Conservation (phyloP, 1,140 invertebrate genomes). For the Grapholita molesta region DNA sequence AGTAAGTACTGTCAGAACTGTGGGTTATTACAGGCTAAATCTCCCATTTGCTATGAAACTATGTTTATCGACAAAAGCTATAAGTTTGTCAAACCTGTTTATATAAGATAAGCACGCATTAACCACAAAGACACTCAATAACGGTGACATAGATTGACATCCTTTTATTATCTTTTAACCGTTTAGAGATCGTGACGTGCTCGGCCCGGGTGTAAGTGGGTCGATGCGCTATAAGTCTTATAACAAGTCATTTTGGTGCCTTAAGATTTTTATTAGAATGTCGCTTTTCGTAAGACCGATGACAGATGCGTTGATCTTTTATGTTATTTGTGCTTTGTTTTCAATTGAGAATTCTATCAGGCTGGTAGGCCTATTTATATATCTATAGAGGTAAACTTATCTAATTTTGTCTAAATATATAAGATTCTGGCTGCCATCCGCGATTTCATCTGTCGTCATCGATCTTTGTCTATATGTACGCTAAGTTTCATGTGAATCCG, state of each 20-base stretch:
- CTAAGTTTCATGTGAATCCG: no score
- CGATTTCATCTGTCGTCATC: no score
- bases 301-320: neutral
- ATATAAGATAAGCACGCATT: neutral
- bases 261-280: neutral
- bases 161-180: neutral
- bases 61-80: neutral
- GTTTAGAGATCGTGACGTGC: neutral
- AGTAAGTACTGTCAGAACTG: no score
- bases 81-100: neutral
- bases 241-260: neutral
- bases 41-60: no score
- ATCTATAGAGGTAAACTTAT: no score
- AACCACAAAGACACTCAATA: neutral
- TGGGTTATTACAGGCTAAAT: no score
- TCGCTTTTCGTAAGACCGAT: neutral
- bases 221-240: neutral
- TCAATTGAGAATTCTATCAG: no score
- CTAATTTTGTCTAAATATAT: no score
- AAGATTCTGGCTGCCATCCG: no score
- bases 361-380: no score
- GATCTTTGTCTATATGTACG: no score
- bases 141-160: neutral
- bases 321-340: neutral
- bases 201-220: neutral